Evolutionary conservation across 23 tunicate genomes (phyloP), one percentile per base, ranked within the genome.

Genomic region (Ascidia mentula): DNA sequence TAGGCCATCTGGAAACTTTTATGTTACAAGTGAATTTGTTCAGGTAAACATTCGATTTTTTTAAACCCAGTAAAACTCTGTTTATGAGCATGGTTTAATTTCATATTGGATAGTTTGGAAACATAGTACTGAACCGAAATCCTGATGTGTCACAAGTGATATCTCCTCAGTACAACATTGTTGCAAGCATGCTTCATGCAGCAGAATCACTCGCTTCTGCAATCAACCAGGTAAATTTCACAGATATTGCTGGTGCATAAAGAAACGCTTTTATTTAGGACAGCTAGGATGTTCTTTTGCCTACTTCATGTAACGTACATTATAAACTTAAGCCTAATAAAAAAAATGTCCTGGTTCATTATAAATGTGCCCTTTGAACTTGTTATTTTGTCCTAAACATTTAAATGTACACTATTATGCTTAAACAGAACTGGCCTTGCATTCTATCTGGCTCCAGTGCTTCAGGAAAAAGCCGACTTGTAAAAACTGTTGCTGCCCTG

Each of bases 351-450:
- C n/a, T n/a, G n/a, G n/a, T n/a, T n/a, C n/a, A n/a, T n/a, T n/a
- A n/a, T n/a, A n/a, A n/a, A n/a, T n/a, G n/a, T n/a, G n/a, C n/a
- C n/a, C n/a, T n/a, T n/a, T n/a, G n/a, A n/a, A n/a, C n/a, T n/a
- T n/a, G n/a, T n/a, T n/a, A n/a, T n/a, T n/a, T n/a, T n/a, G n/a
- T n/a, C n/a, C n/a, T n/a, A n/a, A n/a, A n/a, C n/a, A n/a, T n/a
- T n/a, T n/a, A n/a, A n/a, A n/a, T n/a, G n/a, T n/a, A n/a, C n/a
- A n/a, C n/a, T n/a, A n/a, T n/a, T n/a, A n/a, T 70, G 39, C 35
- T 73, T 15, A 38, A 9, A 42, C 53, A 88, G 84, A 90, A 90
- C 30, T 93, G 98, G 98, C 92, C 91, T 40, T 84, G 92, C 81
- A 85, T 93, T 46, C 40, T 95, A 15, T 82, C 95, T 46, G 93